Base-by-base conservation (phyloP, 2,113 vertebrate species). In the Oncorhynchus kisutch region DNA sequence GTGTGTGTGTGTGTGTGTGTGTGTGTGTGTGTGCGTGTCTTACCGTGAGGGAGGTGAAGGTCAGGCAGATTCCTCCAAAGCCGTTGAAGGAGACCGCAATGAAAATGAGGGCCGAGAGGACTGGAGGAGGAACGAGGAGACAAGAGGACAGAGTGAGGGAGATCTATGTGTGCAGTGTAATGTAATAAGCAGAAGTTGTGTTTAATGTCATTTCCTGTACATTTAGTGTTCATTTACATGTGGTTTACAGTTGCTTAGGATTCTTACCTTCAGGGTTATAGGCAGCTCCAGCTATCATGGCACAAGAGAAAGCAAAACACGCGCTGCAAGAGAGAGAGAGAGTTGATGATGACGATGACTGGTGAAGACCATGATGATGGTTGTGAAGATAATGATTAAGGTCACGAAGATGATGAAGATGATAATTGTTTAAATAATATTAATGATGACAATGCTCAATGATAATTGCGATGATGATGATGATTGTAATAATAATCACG, bases 11-110 rank as follows among this genome's bases (percentile, higher is more conserved):
- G 59, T 70, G 25, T 72, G n/a, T n/a, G n/a, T n/a, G n/a, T n/a
- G n/a, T n/a, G n/a, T n/a, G n/a, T 34, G 31, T 34, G 18, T 22
- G 13, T 70, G 45, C 27, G 57, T 70, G 25, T 72, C 25, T 80
- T 92, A 96, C 95, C 20, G 94, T 97, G 70, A 97, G 92, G 9
- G 95, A 96, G 2, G 96, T 95, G 90, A 97, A 97, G 12, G 95
- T 96, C 81, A 97, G 87, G 86, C 95, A 97, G 89, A 97, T 97
- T 79, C 96, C 96, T 80, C 95, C 95, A 81, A 97, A 96, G 51
- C 96, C 95, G 51, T 96, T 97, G 80, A 97, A 91, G 74, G 95
- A 95, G 70, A 97, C 90, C 4, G 94, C 95, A 20, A 96, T 79
- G 85, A 97, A 96, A 86, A 96, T 96, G 85, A 96, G 81, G 3